These are phyloP conservation scores for Dromiciops gliroides DNA, from an alignment of 2,113 vertebrate genomes.

Conservation along the genomic window DNA sequence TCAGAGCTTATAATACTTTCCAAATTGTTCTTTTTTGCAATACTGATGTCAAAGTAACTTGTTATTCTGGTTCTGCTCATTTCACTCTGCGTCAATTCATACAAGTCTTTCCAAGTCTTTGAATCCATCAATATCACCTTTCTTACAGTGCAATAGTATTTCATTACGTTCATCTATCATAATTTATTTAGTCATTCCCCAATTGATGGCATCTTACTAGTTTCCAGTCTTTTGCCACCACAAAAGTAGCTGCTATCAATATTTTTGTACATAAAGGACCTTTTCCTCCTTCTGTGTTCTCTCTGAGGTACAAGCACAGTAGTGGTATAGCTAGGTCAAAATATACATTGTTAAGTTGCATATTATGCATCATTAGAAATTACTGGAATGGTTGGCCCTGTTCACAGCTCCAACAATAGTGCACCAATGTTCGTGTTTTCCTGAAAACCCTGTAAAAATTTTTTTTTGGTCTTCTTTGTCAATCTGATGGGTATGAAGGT, in stretches of 20 bases:
- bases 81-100: neutral
- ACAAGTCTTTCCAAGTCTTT: neutral
- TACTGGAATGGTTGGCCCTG: neutral
- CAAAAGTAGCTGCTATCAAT: no score
- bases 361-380: neutral
- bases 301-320: neutral
- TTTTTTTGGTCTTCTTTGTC: neutral
- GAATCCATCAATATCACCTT: neutral
- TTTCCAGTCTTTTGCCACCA: neutral
- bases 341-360: neutral
- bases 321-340: neutral
- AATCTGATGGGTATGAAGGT: neutral
- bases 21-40: neutral
- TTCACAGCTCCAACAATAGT: neutral
- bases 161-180: neutral
- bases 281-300: neutral
- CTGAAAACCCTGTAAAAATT: neutral
- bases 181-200: no score
- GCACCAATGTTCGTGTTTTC: neutral
- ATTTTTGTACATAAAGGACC: neutral
- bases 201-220: neutral
- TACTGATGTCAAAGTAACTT: neutral
- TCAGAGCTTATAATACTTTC: neutral
- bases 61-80: neutral
- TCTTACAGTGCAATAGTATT: neutral